Percentiles rank a stretch among this genome's conserved stretches.
Conservation (phyloP, 1,140 invertebrate genomes). For the Conus ventricosus region DNA sequence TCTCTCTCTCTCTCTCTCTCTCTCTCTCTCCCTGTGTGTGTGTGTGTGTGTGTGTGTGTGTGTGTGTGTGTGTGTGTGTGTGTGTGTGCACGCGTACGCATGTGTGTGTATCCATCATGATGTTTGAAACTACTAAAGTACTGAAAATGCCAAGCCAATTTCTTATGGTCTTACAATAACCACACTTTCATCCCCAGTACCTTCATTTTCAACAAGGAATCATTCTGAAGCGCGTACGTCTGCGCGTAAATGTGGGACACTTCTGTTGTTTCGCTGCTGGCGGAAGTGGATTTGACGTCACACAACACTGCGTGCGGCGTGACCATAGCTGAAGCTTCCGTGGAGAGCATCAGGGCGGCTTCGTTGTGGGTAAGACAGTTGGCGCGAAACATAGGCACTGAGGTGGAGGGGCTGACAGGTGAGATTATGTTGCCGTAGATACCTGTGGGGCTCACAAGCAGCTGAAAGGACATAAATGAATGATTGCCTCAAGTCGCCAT, state of each 20-base stretch:
- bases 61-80: no score
- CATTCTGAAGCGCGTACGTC: conserved; percentile 32
- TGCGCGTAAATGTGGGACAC: conserved; percentile 3
- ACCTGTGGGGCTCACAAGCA: not conserved
- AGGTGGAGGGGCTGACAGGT: conserved; percentile 20
- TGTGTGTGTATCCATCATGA: no score
- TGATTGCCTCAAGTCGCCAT: no score
- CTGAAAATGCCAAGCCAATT: no score
- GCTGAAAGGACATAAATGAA: not conserved
- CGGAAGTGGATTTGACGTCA: not conserved
- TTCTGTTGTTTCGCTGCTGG: not conserved
- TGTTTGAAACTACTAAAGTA: no score
- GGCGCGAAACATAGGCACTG: conserved; percentile 30
- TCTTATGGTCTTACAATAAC: no score
- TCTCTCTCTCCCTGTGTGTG: no score
- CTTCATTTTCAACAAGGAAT: conserved; percentile 21
- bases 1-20: no score
- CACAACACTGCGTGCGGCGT: conserved; percentile 24
- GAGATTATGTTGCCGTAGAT: conserved; percentile 32
- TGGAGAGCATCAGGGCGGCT: conserved; percentile 27
- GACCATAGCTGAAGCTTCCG: conserved; percentile 18
- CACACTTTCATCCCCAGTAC: not conserved
- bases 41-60: no score
- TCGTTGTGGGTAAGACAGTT: conserved; percentile 20
- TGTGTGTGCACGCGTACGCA: no score